These are phyloP conservation scores for Pherbina coryleti DNA, from an alignment of 2,888 invertebrate species.

Conservation along the genomic window DNA sequence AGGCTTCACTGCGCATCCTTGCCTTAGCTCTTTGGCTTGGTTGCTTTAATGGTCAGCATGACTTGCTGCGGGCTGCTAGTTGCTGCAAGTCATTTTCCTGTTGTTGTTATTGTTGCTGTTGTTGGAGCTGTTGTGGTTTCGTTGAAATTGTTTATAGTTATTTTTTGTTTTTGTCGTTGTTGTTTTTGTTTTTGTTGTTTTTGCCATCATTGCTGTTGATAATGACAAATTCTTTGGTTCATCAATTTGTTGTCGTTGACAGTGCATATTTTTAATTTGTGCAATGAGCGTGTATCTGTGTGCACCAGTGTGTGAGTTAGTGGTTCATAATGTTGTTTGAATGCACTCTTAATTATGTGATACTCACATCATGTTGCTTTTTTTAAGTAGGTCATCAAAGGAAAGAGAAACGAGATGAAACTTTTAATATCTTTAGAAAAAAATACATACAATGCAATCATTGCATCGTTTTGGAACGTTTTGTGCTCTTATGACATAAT, in stretches of 20 bases:
- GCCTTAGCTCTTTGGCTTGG: not conserved
- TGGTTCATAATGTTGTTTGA: slow-evolving; percentile 46
- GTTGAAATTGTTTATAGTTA: not conserved
- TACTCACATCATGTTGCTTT: too few species aligned
- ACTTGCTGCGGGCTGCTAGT: not conserved
- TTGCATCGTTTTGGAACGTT: too few species aligned
- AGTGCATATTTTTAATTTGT: slow-evolving; percentile 9
- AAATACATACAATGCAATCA: too few species aligned
- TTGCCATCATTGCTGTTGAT: slow-evolving; percentile 13
- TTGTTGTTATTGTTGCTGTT: not conserved
- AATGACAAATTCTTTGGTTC: slow-evolving; percentile 30
- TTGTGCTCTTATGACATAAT: too few species aligned
- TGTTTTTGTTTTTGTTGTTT: not conserved
- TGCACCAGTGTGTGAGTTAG: slow-evolving; percentile 43
- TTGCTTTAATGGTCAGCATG: not conserved
- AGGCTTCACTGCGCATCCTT: not conserved
- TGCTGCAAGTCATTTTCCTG: slow-evolving; percentile 18
- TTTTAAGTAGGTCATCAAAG: too few species aligned
- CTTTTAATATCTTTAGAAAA: too few species aligned
- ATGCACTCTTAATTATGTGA: not conserved
- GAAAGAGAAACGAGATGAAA: too few species aligned
- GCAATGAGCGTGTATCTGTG: slow-evolving; percentile 9
- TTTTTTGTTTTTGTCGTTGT: not conserved
- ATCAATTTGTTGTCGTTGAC: slow-evolving; percentile 24
- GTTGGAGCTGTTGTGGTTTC: slow-evolving; percentile 7